Base-by-base conservation (phyloP, 2,888 invertebrate species). In the Sminthurinus aureus region DNA sequence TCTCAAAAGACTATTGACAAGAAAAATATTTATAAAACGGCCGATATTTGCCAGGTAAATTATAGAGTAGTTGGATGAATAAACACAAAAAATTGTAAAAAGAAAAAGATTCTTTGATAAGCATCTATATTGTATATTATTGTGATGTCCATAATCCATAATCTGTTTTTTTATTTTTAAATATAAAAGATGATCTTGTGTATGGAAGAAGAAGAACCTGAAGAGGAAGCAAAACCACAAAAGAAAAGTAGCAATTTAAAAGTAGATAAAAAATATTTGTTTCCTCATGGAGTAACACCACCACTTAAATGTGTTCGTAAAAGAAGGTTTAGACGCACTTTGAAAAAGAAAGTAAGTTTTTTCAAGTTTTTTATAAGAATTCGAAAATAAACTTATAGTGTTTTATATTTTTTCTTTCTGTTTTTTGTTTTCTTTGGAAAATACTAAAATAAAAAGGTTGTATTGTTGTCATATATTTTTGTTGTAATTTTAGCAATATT, bases 21-120 rank as follows among this genome's bases (percentile, higher is more conserved):
- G 85, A 99, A 98, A 91, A 98, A 96, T 89, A 96, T 99, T 89
- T 99, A 99, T 90, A 99, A 99, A 92, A 96, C 98, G 0, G 97
- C 98, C 0, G 99, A 99, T 90, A 94, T 99, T 85, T 96, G 96
- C 89, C 99, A 98, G 92, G 93, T 94, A 89, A 88, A 13, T 22
- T 26, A 52, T 64, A 18, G n/a, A n/a, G n/a, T n/a, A n/a, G n/a
- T n/a, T n/a, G n/a, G n/a, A n/a, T n/a, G n/a, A n/a, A n/a, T n/a
- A n/a, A n/a, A n/a, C n/a, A n/a, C n/a, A n/a, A n/a, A n/a, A n/a
- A n/a, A n/a, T n/a, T n/a, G n/a, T n/a, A n/a, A n/a, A n/a, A n/a
- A n/a, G n/a, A n/a, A n/a, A n/a, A n/a, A n/a, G n/a, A n/a, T n/a
- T n/a, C n/a, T n/a, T n/a, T n/a, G n/a, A n/a, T n/a, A n/a, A n/a